Evolutionary conservation across 2,888 invertebrate genomes (phyloP), one percentile per base, ranked within the genome.

Genomic region (Stictocephala bisonia): DNA sequence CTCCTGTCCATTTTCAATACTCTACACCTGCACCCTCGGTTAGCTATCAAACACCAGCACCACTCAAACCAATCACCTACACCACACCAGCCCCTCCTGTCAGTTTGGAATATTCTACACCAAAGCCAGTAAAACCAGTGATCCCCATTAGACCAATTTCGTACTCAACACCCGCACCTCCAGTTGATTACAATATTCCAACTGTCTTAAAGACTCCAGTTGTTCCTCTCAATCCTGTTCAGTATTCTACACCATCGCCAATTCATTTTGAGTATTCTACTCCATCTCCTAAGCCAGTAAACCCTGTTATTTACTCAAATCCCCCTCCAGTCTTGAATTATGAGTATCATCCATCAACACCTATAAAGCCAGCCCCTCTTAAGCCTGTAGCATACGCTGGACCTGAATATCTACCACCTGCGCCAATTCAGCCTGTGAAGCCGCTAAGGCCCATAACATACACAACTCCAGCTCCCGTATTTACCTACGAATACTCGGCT

Each of bases 381-480:
- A 9, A 64, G 74, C 75, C 78, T 73, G 48, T 72, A 6, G 40
- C 48, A 15, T 29, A 56, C 9, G 48, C 20, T n/a, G n/a, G n/a
- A n/a, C n/a, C 50, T 48, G 22, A 7, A 22, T 48, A 13, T 48
- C 22, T 22, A 22, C 18, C n/a, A n/a, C n/a, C n/a, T n/a, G 56
- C 18, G 26, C 29, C 35, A 53, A 6, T 18, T 22, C 31, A 22
- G 1, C 71, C 71, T 3, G 58, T 29, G 1, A 4, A 13, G 3
- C 35, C 31, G 29, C 11, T 35, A 26, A 67, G 35, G 22, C 74
- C 77, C 15, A 58, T 76, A n/a, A 60, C 71, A 2, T 71, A 77
- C 27, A 81, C 81, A 6, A 81, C 82, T 3, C 79, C 81, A 1
- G 76, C 78, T 0, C 80, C 11, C 15, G 6, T 6, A 15, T 15